Conservation (phyloP, 2,797 vertebrate species). For the Neomorphus geoffroyi region DNA sequence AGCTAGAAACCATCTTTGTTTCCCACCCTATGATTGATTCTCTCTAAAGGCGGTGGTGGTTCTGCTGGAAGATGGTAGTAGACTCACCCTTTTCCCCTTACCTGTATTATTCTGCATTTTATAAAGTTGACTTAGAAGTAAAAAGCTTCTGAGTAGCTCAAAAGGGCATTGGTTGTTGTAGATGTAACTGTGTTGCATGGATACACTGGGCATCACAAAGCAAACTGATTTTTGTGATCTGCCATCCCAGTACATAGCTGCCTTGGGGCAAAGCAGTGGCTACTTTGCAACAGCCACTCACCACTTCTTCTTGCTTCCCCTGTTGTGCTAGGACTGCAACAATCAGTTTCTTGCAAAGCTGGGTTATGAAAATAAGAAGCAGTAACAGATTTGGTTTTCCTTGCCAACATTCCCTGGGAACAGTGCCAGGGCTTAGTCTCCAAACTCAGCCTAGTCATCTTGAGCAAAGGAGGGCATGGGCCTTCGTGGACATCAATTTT, state of each 20-base stretch:
- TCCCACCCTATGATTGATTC: neutral
- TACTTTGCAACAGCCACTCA: neutral
- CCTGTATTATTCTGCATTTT: neutral
- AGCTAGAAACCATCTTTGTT: neutral
- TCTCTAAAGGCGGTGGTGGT: neutral
- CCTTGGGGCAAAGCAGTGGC: neutral
- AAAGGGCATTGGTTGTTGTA: neutral
- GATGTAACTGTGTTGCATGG: neutral
- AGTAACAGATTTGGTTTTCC: neutral
- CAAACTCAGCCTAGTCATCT: neutral
- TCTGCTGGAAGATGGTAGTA: neutral
- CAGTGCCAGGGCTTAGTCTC: neutral
- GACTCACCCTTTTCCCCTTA: neutral
- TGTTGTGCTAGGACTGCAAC: neutral
- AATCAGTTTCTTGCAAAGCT: neutral
- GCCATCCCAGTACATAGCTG: neutral
- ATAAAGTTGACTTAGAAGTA: slow-evolving; percentile 3
- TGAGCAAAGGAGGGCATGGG: neutral
- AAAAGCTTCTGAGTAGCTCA: slow-evolving; percentile 9
- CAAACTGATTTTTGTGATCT: neutral
- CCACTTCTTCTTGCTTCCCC: neutral
- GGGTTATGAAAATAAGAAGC: neutral
- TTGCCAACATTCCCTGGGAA: accelerated
- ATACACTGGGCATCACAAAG: neutral
- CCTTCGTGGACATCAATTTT: neutral